Evolutionary conservation across 2,888 invertebrate genomes (phyloP).

Genomic region (Cataglyphis rosenhaueri): DNA sequence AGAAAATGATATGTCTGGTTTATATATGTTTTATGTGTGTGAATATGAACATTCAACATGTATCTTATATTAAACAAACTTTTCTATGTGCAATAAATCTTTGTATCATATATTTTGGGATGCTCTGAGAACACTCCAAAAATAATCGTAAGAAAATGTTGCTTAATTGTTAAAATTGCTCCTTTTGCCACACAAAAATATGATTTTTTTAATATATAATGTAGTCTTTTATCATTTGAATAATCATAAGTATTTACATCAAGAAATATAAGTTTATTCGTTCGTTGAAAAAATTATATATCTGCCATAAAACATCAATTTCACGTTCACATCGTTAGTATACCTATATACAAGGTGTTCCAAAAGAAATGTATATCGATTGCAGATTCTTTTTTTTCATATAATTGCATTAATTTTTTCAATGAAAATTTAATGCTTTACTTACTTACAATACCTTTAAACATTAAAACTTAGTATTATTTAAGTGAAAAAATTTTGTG

Average conservation of each 20-base stretch:
- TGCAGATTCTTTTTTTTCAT: background rate
- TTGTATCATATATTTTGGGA: background rate
- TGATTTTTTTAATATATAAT: background rate
- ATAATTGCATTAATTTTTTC: background rate
- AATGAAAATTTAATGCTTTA: conserved; percentile 2
- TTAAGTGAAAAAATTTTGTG: background rate
- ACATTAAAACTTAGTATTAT: background rate
- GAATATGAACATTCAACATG: background rate
- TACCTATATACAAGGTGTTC: conserved; percentile 10
- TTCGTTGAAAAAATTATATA: conserved; percentile 42
- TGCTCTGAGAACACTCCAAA: conserved; percentile 20
- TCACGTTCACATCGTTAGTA: conserved; percentile 18
- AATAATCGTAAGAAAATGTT: conserved; percentile 16
- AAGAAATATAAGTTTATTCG: conserved; percentile 16
- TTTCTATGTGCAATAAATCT: background rate
- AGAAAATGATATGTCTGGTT: conserved; percentile 21
- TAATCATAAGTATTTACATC: conserved; percentile 9
- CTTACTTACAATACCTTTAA: background rate
- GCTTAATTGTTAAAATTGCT: background rate
- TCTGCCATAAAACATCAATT: conserved; percentile 15
- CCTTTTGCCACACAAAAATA: background rate
- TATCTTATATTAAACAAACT: conserved; percentile 2
- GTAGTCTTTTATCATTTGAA: conserved; percentile 10
- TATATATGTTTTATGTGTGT: conserved; percentile 6
- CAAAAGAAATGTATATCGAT: conserved; percentile 17